These are phyloP conservation scores for Ailurus styani DNA, from an alignment of 2,113 vertebrate genomes.

Conservation along the genomic window DNA sequence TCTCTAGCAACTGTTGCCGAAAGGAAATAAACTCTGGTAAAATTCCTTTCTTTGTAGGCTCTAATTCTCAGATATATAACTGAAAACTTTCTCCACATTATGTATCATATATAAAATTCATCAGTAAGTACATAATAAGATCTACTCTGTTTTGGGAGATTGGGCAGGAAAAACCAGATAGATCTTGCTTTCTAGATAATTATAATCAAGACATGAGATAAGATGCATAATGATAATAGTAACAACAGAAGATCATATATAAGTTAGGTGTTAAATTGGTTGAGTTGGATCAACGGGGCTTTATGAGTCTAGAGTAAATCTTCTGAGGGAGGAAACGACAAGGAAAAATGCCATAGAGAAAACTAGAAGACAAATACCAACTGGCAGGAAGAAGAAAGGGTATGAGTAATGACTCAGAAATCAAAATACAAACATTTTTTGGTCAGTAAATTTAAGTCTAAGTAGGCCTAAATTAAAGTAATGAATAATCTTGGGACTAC, in stretches of 20 bases:
- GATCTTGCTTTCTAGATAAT: background rate
- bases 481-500: background rate
- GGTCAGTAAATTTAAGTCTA: background rate
- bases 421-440: background rate
- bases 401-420: background rate
- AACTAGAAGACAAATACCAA: background rate
- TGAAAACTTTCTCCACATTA: background rate
- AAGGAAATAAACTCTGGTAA: background rate
- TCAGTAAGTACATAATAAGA: background rate
- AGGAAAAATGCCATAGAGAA: background rate
- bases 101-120: background rate
- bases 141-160: background rate
- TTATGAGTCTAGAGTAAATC: background rate
- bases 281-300: background rate
- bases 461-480: background rate
- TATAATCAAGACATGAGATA: background rate
- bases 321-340: background rate
- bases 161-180: background rate
- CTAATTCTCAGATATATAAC: background rate
- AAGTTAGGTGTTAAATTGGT: background rate
- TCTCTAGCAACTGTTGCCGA: background rate
- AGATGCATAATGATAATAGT: no score
- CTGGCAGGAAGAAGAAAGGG: background rate
- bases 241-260: background rate
- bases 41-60: background rate